These are phyloP conservation scores for Tinea semifulvella DNA, from an alignment of 2,888 invertebrate genomes.

Conservation along the genomic window DNA sequence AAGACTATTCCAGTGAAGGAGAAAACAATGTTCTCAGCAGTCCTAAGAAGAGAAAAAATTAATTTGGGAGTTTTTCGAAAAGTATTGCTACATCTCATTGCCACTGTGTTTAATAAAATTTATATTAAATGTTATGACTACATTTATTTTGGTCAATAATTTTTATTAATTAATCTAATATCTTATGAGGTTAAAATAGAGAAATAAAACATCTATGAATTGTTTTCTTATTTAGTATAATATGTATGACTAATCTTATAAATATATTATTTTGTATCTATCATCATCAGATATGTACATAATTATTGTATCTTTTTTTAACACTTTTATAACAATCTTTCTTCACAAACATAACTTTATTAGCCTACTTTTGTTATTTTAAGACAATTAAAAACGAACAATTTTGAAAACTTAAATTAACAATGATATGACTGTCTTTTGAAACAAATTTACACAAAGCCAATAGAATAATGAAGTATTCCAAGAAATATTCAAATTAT, in stretches of 20 bases:
- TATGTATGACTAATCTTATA: slow-evolving; percentile 8
- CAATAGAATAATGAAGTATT: too few relatives aligned
- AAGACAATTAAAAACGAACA: too few relatives aligned
- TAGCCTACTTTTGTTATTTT: too few relatives aligned
- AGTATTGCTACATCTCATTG: too few relatives aligned
- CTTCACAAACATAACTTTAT: too few relatives aligned
- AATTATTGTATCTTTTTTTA: slow-evolving; percentile 2
- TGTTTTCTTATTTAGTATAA: slow-evolving; percentile 2
- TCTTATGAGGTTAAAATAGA: too few relatives aligned
- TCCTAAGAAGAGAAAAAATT: slow-evolving; percentile 33
- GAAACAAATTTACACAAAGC: neutral
- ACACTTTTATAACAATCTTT: neutral
- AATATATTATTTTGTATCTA: slow-evolving; percentile 8
- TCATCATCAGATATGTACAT: slow-evolving; percentile 12
- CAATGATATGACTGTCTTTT: neutral
- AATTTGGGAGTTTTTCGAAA: neutral
- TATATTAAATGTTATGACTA: too few relatives aligned
- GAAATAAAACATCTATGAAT: slow-evolving; percentile 4
- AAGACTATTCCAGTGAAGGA: slow-evolving; percentile 29
- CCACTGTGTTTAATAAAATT: too few relatives aligned
- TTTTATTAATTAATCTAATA: too few relatives aligned
- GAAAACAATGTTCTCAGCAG: slow-evolving; percentile 25
- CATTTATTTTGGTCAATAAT: too few relatives aligned
- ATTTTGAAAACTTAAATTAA: neutral
- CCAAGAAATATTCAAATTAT: too few relatives aligned